phyloP scores from a whole-genome alignment of 2,113 vertebrate genomes.

The Paraplagusia blochii region DNA sequence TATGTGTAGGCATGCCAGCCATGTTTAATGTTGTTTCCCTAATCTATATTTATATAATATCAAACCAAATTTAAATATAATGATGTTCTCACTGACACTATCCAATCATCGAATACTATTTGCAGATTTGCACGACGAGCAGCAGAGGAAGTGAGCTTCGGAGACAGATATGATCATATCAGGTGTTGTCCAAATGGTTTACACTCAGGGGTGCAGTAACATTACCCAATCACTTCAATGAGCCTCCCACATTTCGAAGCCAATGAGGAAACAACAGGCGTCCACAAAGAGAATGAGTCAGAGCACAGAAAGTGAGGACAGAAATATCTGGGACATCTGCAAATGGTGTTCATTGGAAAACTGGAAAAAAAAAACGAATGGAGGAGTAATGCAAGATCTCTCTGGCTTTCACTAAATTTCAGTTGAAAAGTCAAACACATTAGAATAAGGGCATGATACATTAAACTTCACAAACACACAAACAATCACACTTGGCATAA shows the following conservation, averaged over 20 bases:
- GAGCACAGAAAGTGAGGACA: conserved; percentile 4
- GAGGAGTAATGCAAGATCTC: conserved; percentile 10
- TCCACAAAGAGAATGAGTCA: conserved; percentile 16
- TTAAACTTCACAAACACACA: conserved; percentile 9
- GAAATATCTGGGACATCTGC: conserved; percentile 36
- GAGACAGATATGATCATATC: conserved; percentile 23
- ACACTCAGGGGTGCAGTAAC: conserved; percentile 28
- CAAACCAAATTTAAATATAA: conserved; percentile 22
- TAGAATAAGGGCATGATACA: conserved; percentile 22
- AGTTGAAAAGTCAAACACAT: conserved; percentile 43
- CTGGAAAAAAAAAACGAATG: conserved; percentile 19
- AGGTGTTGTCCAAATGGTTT: conserved; percentile 20
- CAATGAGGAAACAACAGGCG: conserved; percentile 33
- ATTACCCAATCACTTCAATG: conserved; percentile 22
- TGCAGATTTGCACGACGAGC: conserved; percentile 10
- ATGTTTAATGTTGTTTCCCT: no score
- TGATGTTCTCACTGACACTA: background rate
- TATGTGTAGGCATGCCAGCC: conserved; percentile 13
- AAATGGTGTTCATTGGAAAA: conserved; percentile 11
- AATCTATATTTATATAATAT: no score
- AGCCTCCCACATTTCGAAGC: conserved; percentile 7
- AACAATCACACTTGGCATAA: conserved; percentile 22
- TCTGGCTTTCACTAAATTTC: conserved; percentile 29
- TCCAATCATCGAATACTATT: conserved; percentile 19
- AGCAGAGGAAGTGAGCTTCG: background rate